These are phyloP conservation scores for Machaerirhynchus nigripectus DNA, from an alignment of 2,113 vertebrate species.

Conservation along the genomic window DNA sequence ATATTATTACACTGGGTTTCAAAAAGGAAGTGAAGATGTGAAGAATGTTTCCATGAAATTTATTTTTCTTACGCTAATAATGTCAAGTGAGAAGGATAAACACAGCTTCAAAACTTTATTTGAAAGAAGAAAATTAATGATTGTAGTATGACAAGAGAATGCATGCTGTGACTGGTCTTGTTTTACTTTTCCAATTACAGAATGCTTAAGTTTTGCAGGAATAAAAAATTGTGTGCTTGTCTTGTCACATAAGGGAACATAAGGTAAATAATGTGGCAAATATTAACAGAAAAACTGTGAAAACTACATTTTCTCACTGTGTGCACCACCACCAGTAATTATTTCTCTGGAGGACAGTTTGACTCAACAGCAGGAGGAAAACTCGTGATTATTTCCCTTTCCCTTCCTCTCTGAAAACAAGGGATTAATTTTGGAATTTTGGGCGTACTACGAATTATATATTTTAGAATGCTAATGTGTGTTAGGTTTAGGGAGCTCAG, in stretches of 20 bases:
- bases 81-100: neutral
- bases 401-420: neutral
- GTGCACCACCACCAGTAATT: neutral
- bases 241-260: neutral
- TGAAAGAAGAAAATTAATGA: neutral
- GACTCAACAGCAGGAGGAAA: neutral
- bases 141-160: neutral
- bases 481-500: neutral
- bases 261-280: neutral
- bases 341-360: neutral
- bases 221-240: neutral
- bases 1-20: neutral
- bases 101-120: neutral
- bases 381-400: neutral
- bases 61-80: neutral
- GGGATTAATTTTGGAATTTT: neutral
- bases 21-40: neutral
- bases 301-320: neutral
- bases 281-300: neutral
- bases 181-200: fast-evolving
- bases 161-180: neutral
- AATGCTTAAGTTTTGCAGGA: neutral
- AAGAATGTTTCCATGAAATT: neutral
- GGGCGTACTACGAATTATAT: neutral
- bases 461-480: neutral